phyloP scores from a whole-genome alignment of 2,888 invertebrate genomes.

The Halocaridina rubra region DNA sequence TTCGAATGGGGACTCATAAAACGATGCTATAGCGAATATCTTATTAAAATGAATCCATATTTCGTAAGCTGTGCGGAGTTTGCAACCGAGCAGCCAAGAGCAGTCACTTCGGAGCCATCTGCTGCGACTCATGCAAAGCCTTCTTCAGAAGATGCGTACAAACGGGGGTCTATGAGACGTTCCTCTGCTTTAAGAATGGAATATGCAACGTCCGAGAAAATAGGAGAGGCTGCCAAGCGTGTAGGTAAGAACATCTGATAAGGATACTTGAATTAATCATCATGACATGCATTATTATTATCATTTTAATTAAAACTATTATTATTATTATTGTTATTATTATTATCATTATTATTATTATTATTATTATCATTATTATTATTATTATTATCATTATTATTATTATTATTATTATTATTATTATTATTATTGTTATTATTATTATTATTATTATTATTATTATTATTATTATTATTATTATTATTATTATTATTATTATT shows the following conservation, averaged over 20 bases:
- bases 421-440: background rate
- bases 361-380: background rate
- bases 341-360: background rate
- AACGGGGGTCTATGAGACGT: background rate
- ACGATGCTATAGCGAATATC: too few relatives aligned
- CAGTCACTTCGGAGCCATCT: background rate
- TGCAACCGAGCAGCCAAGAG: background rate
- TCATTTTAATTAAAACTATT: background rate
- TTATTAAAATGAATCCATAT: too few relatives aligned
- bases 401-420: background rate
- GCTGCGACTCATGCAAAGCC: background rate
- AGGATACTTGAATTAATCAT: too few relatives aligned
- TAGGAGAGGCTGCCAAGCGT: background rate
- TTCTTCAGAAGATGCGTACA: background rate
- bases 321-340: background rate
- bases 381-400: background rate
- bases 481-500: background rate
- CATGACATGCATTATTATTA: too few relatives aligned
- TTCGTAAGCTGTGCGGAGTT: background rate
- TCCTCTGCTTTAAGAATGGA: background rate
- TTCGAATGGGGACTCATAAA: too few relatives aligned
- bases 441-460: too few relatives aligned
- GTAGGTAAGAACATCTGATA: background rate
- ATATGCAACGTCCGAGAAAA: background rate
- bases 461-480: background rate